phyloP scores from a whole-genome alignment of 1,140 invertebrate species.

The Drosophila ananassae region DNA sequence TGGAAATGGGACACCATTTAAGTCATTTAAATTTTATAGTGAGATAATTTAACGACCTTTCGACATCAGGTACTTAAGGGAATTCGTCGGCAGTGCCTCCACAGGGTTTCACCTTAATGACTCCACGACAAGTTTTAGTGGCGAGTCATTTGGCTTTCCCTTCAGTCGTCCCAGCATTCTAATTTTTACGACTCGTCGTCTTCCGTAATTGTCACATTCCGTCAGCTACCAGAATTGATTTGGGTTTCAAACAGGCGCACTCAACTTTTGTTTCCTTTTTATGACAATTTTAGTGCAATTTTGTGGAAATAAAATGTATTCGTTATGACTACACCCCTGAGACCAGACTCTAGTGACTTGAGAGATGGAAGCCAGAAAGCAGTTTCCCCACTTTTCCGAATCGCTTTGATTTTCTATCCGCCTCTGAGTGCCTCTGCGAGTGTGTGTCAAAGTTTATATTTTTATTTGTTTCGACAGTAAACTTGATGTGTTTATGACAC shows the following conservation, averaged over 20 bases:
- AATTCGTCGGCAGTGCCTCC: constrained; percentile 33
- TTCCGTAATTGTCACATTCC: constrained; percentile 75
- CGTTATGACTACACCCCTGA: constrained; percentile 61
- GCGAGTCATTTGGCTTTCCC: constrained; percentile 30
- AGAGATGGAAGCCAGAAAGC: constrained; percentile 30
- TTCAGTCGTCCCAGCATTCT: neutral
- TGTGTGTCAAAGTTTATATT: constrained; percentile 80
- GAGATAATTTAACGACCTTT: constrained; percentile 66
- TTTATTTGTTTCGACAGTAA: constrained; percentile 83
- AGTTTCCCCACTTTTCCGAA: constrained; percentile 47
- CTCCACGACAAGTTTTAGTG: constrained; percentile 50
- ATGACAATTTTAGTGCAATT: constrained; percentile 80
- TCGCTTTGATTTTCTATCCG: constrained; percentile 66
- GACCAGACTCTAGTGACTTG: constrained; percentile 10
- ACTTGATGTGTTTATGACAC: constrained; percentile 81
- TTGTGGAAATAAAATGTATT: constrained; percentile 78
- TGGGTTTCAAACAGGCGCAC: constrained; percentile 29
- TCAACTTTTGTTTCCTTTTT: constrained; percentile 49
- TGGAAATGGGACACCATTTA: constrained; percentile 76
- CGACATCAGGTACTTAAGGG: constrained; percentile 60
- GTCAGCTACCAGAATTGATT: constrained; percentile 76
- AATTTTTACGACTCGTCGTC: constrained; percentile 60
- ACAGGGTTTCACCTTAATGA: constrained; percentile 47
- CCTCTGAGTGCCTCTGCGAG: constrained; percentile 32
- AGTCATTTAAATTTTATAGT: constrained; percentile 75